Base-by-base conservation (phyloP, 37 sponge, comb jelly and placozoan genomes). In the Diacarnus erythraeanus region DNA sequence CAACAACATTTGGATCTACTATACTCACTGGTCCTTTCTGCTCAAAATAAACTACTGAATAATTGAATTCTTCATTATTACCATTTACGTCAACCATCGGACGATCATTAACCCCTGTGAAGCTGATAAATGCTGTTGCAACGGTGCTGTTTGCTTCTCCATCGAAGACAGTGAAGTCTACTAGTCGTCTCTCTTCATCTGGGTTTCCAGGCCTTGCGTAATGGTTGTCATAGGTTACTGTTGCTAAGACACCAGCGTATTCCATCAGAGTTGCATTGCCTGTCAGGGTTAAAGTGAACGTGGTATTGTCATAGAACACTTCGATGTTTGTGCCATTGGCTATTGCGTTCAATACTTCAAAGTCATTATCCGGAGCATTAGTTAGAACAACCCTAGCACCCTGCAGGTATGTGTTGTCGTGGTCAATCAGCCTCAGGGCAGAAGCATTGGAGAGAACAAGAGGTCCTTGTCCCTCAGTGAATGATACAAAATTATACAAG, bases 71-170 rank as follows among this genome's bases (percentile, higher is more conserved):
- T 8, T 57, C 26, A 0, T 64, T 38, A 30, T 77, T 69, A 0
- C 96, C 96, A 70, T 89, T 92, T 20, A 89, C 73, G 30, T 92
- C 90, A 18, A 96, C 26, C 35, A 80, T 71, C 18, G 96, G 96
- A 1, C 71, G 38, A 67, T 96, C 80, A 44, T 96, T 96, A 42
- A 89, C 81, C 10, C 86, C 91, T 25, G 66, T 59, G 63, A 96
- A 96, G 1, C 78, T 79, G 43, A 96, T 59, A 63, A 54, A 74
- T 0, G 75, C 38, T 23, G 82, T 51, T 29, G 92, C 94, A n/a
- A 76, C 68, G 3, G 15, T 15, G 65, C 92, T 88, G 47, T 84
- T 72, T 2, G 38, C 37, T 23, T 75, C 40, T 6, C 97, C 97
- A 70, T 96, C 97, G 51, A 65, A 82, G 57, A 83, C 86, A 30